phyloP scores from a whole-genome alignment of 2,113 vertebrate species.

The Indri indri region DNA sequence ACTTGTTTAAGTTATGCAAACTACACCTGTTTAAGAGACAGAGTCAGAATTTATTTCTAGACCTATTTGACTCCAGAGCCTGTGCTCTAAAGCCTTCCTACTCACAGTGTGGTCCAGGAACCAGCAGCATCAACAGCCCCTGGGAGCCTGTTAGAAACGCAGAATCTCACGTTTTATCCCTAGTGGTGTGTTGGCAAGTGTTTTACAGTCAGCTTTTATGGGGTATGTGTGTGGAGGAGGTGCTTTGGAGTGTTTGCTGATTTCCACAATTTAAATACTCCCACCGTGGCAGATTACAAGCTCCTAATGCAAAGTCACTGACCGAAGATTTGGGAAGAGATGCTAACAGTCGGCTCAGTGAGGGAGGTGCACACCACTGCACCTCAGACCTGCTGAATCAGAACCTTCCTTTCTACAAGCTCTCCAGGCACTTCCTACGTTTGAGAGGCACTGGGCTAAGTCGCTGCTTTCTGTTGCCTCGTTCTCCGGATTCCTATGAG shows the following conservation, averaged over 20 bases:
- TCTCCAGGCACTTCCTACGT: neutral
- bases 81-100: neutral
- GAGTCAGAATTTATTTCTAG: neutral
- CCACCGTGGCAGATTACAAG: neutral
- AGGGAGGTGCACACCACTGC: rapidly evolving
- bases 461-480: neutral
- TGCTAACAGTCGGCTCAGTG: neutral
- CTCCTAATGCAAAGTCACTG: neutral
- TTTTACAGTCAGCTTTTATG: neutral
- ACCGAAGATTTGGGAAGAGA: neutral
- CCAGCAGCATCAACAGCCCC: neutral
- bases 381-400: neutral
- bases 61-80: neutral
- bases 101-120: neutral
- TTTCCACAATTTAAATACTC: neutral
- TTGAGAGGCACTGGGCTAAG: neutral
- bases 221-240: neutral
- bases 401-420: neutral
- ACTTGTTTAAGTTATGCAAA: no score
- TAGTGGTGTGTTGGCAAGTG: neutral
- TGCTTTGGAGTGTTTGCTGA: neutral
- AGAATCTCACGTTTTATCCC: neutral
- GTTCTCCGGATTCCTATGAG: neutral
- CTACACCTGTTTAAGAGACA: neutral
- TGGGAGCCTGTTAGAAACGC: neutral